phyloP scores from a whole-genome alignment of 2,888 invertebrate species.

The Lepidochitona cinerea region DNA sequence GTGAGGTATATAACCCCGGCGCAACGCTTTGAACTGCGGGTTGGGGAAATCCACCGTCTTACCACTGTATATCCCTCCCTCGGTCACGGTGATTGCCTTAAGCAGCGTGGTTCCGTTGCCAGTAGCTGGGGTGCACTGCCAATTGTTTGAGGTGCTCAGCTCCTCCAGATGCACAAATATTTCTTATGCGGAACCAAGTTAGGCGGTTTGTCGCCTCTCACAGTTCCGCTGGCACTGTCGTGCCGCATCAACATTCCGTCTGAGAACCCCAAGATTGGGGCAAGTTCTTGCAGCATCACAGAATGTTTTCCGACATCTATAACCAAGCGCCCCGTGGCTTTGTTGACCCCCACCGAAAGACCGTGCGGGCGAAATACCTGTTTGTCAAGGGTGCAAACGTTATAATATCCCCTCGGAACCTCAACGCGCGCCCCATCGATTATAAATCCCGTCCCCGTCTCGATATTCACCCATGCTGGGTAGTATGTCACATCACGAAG shows the following conservation, averaged over 20 bases:
- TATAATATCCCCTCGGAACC: neutral
- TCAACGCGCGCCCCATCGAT: neutral
- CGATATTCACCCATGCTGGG: neutral
- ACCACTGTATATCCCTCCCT: neutral
- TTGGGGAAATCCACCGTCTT: neutral
- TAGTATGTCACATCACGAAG: neutral
- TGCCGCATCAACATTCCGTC: too few relatives aligned
- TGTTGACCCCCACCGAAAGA: neutral
- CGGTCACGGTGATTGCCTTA: neutral
- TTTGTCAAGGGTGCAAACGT: neutral
- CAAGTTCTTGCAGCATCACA: neutral
- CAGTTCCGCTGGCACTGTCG: neutral
- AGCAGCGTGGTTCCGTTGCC: neutral
- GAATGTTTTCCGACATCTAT: neutral
- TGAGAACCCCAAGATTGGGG: neutral
- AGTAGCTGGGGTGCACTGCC: neutral
- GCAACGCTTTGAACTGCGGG: neutral
- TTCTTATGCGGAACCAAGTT: neutral
- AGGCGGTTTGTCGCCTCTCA: neutral
- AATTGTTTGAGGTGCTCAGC: neutral
- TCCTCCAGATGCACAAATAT: neutral
- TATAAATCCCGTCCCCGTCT: neutral
- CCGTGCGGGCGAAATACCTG: neutral
- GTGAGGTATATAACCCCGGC: too few relatives aligned
- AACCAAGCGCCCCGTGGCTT: neutral